Base-by-base conservation (phyloP, 2,888 invertebrate genomes). In the Crossocerus cetratus region DNA sequence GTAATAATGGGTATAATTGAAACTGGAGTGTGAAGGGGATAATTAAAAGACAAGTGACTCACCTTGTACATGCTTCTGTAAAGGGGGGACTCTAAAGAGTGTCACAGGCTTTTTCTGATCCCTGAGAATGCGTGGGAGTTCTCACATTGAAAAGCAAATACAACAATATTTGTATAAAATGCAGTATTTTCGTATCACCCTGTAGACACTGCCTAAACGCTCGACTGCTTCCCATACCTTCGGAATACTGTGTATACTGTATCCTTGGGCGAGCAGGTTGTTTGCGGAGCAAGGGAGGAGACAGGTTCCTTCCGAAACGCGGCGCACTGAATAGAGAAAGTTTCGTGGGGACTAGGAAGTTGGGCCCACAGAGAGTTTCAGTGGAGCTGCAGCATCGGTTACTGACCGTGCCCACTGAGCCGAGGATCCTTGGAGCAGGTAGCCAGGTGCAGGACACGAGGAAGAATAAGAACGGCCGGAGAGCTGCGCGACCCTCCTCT, bases 381-480 rank as follows among this genome's bases (percentile, higher is more conserved):
- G 69, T 56, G 75, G 75, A 77, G 75, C 65, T 62, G 61, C 21
- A 56, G 59, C 63, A 60, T 43, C 69, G 74, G 69, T 74, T 80
- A 74, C 72, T 76, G 78, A 75, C 81, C 76, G 83, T 72, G 69
- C 66, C 66, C 76, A 76, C 74, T 74, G 72, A 74, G 58, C 55
- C 58, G 76, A 76, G 72, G 73, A 76, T 79, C 78, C 72, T 32
- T 63, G 71, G 64, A 78, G 78, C 86, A 86, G 87, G 85, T 87
- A 87, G 86, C 84, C 86, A 87, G 87, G 86, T 86, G 86, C 82
- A 80, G 65, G 78, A 82, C 77, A 77, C 72, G 70, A 74, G 56
- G 74, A 65, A 73, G 80, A 77, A 78, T 74, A 79, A 72, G 71
- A 65, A 72, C 61, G 69, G 65, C 60, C 22, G 2, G 59, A 72